Base-by-base conservation (phyloP, 2,888 invertebrate species). In the Drosophila falleni region DNA sequence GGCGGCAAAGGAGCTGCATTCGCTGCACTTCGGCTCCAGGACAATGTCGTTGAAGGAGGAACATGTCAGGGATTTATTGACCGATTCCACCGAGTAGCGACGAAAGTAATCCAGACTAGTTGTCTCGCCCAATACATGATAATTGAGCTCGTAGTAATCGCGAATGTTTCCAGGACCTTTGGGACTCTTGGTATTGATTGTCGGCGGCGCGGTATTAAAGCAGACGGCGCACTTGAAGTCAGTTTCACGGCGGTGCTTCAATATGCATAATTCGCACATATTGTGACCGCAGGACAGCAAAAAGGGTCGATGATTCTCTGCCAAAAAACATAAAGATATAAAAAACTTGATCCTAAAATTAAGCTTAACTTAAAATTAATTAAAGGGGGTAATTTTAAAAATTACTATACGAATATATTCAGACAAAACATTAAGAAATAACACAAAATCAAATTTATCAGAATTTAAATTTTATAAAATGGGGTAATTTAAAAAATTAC, bases 221-320 rank as follows among this genome's bases (percentile, higher is more conserved):
- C 91, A 92, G 0, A 82, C 75, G 26, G 68, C 80, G 51, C 91
- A 92, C 0, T 65, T 69, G 11, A 90, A 71, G 6, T 87, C 79
- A 5, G 0, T 5, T 15, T 68, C 10, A 5, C 78, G 63, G 0
- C 80, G 80, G 68, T 89, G 51, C 13, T 71, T 72, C 13, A 64
- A 91, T 13, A 95, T 89, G 88, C 96, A 96, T 53, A 93, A 93
- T 76, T 95, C 95, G 81, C 96, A 96, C 81, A 95, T 93, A 3
- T 94, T 93, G 90, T 96, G 96, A 1, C 95, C 95, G 87, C 96
- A 96, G 69, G 93, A 84, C 65, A 96, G 90, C 41, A 96, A 91
- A 26, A 96, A 91, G 0, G 96, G 96, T 2, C 91, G 91, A 73
- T 72, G 70, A 41, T 60, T 72, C 0, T 50, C 82, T 84, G 51